Percentiles rank a stretch among this genome's conserved stretches.
These are phyloP conservation scores for Bellardia bayeri DNA, from an alignment of 2,888 invertebrate genomes.

Conservation along the genomic window DNA sequence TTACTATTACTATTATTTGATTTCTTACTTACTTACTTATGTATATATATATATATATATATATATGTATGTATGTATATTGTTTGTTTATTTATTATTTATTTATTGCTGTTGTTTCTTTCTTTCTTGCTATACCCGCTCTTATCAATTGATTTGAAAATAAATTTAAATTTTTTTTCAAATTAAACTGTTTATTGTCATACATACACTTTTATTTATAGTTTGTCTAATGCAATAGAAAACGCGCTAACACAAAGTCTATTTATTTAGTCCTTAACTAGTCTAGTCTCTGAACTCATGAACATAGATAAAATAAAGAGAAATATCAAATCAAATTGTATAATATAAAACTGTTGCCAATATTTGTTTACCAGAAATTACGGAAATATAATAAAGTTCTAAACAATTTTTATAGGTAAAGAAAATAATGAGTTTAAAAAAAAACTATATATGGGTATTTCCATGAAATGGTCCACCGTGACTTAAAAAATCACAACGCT, in stretches of 20 bases:
- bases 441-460: too few species aligned
- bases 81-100: not conserved
- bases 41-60: too few species aligned
- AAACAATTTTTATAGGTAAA: too few species aligned
- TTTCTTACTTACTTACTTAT: not conserved
- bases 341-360: too few species aligned
- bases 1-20: conserved; percentile 1
- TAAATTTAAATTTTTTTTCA: conserved; percentile 49
- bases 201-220: conserved; percentile 38
- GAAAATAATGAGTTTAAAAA: too few species aligned
- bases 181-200: conserved; percentile 21
- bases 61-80: not conserved
- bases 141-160: conserved; percentile 55
- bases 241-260: not conserved
- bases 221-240: conserved; percentile 25
- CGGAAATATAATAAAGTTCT: too few species aligned
- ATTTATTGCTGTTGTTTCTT: not conserved
- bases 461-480: too few species aligned
- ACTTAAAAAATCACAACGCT: too few species aligned
- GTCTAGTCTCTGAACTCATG: conserved; percentile 31
- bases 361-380: too few species aligned
- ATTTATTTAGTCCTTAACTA: conserved; percentile 21
- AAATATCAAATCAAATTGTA: not conserved
- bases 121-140: not conserved
- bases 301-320: not conserved